phyloP scores from a whole-genome alignment of 1,140 invertebrate species.

The Dufourea novaeangliae region DNA sequence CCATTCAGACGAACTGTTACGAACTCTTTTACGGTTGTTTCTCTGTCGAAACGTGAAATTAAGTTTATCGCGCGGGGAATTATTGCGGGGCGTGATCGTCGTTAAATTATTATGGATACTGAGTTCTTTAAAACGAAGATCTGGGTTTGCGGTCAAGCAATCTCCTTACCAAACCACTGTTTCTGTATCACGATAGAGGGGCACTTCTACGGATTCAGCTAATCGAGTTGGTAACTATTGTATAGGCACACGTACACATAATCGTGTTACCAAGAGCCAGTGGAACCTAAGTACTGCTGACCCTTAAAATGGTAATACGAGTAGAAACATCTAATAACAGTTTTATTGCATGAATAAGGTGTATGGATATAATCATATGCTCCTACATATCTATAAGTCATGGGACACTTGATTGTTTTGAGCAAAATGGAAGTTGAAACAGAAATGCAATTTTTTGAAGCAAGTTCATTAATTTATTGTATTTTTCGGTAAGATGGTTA shows the following conservation, averaged over 20 bases:
- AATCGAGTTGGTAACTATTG: conserved; percentile 60
- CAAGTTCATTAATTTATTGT: too few relatives aligned
- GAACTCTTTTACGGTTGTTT: conserved; percentile 4
- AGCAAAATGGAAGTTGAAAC: too few relatives aligned
- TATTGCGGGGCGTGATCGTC: not conserved
- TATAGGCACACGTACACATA: conserved; percentile 51
- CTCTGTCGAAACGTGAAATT: conserved; percentile 5
- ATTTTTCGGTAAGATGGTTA: too few relatives aligned
- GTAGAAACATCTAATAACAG: conserved; percentile 17
- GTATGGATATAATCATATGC: too few relatives aligned
- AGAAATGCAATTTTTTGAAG: too few relatives aligned
- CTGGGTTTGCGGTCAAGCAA: conserved; percentile 52
- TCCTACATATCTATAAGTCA: too few relatives aligned
- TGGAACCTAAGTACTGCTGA: conserved; percentile 22
- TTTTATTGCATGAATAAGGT: conserved; percentile 18
- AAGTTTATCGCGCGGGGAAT: conserved; percentile 7
- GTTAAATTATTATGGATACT: conserved; percentile 45
- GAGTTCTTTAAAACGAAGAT: conserved; percentile 53
- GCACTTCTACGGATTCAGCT: conserved; percentile 54
- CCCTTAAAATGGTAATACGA: conserved; percentile 18
- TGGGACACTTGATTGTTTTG: too few relatives aligned
- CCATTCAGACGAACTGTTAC: not conserved
- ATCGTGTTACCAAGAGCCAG: conserved; percentile 52
- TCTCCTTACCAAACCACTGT: conserved; percentile 29
- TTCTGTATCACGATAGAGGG: conserved; percentile 42